phyloP scores from a whole-genome alignment of 2,797 vertebrate genomes.

The Tympanoctomys barrerae region DNA sequence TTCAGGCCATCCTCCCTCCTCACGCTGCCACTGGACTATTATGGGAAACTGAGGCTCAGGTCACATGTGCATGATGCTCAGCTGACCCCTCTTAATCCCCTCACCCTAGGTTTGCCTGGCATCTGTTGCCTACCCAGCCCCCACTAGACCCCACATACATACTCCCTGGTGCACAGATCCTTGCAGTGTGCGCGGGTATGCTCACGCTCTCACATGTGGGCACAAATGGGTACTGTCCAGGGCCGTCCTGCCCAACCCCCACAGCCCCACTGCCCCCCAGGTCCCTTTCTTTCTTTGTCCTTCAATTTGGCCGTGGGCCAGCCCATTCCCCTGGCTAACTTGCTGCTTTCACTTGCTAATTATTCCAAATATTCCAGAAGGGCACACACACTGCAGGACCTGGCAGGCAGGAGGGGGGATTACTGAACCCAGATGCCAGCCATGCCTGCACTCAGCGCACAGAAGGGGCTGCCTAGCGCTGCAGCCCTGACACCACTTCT shows the following conservation, averaged over 20 bases:
- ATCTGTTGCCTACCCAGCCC: background rate
- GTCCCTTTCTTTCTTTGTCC: constrained; percentile 47
- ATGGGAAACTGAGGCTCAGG: background rate
- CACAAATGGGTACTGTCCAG: background rate
- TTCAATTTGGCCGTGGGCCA: constrained; percentile 60
- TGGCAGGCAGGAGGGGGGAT: constrained; percentile 77
- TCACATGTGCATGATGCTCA: background rate
- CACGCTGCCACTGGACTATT: background rate
- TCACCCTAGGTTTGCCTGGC: background rate
- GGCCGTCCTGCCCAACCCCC: constrained; percentile 9
- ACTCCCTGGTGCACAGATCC: background rate
- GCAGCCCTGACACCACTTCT: background rate
- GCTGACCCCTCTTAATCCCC: background rate
- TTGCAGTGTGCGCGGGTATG: accelerated
- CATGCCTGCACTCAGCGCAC: background rate
- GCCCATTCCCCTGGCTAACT: constrained; percentile 84
- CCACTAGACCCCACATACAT: background rate
- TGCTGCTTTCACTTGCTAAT: constrained; percentile 91
- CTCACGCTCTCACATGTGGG: background rate
- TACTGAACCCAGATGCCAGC: background rate
- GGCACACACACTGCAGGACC: constrained; percentile 85
- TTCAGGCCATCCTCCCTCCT: background rate
- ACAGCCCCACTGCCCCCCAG: background rate
- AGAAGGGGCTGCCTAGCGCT: background rate
- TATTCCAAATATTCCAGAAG: constrained; percentile 91